Evolutionary conservation across 2,888 invertebrate genomes (phyloP), one percentile per base, ranked within the genome.

Genomic region (Leucophora obtusa): DNA sequence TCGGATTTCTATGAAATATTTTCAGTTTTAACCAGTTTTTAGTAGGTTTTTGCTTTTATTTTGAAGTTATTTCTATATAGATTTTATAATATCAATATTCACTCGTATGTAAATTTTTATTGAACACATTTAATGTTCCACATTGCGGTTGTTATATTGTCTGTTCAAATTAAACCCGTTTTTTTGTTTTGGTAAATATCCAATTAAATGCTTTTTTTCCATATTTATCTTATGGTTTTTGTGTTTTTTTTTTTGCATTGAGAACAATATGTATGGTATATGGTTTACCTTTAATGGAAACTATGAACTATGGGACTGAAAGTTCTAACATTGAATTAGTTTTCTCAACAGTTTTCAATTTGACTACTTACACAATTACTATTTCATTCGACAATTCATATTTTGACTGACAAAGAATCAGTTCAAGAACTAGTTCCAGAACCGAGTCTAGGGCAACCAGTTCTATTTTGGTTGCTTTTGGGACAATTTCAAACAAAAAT

Each of bases 171-270:
- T 35, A 43, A 60, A 68, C 14, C 14, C 14, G 8, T 38, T 38
- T 38, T 38, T 47, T 35, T 50, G 63, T 56, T 51, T 58, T 70
- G 50, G 63, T 70, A 50, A 58, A 51, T 70, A 63, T 35, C 50
- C 75, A 75, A 68, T 68, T 75, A 62, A 65, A 17, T 17, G 8
- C 8, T 62, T 62, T 47, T 50, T 60, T 68, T 51, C 28, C 1
- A 59, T 68, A 28, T 43, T 43, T 59, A 38, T 38, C 38, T 38
- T 38, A 28, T 28, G 6, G 28, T 28, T 4, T 28, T 28, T 28
- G 28, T 38, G 1, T 1, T 38, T 38, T 38, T 38, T 14, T 1
- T 38, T 38, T 38, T 38, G 38, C 14, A 11, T 6, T 38, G 38
- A 14, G 10, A 11, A 38, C 38, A 10, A 38, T 38, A 38, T 38